phyloP scores from a whole-genome alignment of 2,113 vertebrate species.

The Malurus cyaneus region DNA sequence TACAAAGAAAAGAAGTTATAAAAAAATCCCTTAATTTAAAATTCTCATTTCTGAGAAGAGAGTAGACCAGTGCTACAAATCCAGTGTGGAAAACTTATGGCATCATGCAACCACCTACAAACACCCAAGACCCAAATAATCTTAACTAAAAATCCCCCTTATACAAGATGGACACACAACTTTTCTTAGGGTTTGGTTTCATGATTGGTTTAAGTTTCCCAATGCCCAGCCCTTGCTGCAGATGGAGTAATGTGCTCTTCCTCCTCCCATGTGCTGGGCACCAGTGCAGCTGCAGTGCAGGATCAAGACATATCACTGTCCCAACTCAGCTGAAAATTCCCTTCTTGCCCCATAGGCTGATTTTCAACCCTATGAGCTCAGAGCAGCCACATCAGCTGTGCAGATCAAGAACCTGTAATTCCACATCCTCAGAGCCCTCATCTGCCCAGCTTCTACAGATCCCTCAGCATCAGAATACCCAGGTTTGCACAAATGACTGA shows the following conservation, averaged over 20 bases:
- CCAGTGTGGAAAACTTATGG: fast-evolving
- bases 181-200: neutral
- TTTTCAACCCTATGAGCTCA: neutral
- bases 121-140: neutral
- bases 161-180: neutral
- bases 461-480: neutral
- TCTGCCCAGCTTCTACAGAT: neutral
- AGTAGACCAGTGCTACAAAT: neutral
- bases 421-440: neutral
- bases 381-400: neutral
- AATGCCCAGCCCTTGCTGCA: no score
- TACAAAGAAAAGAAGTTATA: neutral
- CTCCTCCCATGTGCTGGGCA: neutral
- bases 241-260: neutral
- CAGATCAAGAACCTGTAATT: neutral
- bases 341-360: neutral
- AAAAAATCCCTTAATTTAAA: neutral
- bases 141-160: neutral
- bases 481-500: neutral
- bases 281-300: fast-evolving
- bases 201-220: neutral
- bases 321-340: neutral
- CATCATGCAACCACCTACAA: neutral
- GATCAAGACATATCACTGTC: neutral
- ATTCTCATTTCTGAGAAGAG: neutral